Percentiles rank a stretch among this genome's conserved stretches.
Evolutionary conservation across 2,797 vertebrate genomes (phyloP).

Genomic region (Sebastes oblongus): DNA sequence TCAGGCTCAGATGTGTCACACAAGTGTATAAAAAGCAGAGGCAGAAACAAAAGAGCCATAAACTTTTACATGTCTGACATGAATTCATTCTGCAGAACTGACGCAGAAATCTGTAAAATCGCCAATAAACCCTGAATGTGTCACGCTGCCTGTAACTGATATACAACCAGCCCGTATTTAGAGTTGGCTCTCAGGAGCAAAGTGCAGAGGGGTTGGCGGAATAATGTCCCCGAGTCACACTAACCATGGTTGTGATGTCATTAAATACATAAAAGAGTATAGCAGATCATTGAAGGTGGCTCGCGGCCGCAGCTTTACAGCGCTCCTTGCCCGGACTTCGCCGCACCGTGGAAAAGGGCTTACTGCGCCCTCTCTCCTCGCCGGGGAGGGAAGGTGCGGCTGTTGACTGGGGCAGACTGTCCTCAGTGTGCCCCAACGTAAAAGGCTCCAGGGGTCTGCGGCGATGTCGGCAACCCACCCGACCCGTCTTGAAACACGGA

Average conservation of each 20-base stretch:
- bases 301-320: no score
- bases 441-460: no score
- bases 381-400: no score
- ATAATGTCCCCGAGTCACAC: neutral
- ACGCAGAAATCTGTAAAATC: neutral
- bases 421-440: no score
- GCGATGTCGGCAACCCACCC: no score
- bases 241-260: neutral
- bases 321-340: no score
- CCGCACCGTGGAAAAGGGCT: no score
- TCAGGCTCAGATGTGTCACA: neutral
- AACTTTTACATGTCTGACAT: neutral
- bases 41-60: neutral
- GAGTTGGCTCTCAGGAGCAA: neutral
- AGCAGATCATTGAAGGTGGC: neutral
- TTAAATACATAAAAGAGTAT: neutral
- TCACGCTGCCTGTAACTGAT: neutral
- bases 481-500: no score
- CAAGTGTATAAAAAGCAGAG: neutral
- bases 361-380: no score
- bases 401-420: rapidly evolving
- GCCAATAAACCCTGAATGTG: neutral
- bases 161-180: neutral
- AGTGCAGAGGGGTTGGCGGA: neutral
- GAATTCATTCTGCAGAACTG: neutral